Evolutionary conservation across 2,797 vertebrate genomes (phyloP), one percentile per base, ranked within the genome.

Genomic region (Todus mexicanus): DNA sequence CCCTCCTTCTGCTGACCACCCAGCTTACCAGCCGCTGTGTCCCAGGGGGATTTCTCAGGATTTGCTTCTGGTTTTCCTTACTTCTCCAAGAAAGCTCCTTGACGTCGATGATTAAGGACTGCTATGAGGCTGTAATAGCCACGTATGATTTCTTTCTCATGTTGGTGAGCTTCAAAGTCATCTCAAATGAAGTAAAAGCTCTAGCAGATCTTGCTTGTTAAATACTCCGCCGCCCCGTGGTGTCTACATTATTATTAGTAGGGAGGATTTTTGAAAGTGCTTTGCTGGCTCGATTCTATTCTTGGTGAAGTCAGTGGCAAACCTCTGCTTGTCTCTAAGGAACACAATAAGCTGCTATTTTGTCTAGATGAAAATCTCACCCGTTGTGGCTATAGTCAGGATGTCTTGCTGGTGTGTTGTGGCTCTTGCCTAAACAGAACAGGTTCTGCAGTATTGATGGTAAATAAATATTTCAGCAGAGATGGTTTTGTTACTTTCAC

Each of bases 201-300:
- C 6, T 2, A 64, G 45, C 29, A 57, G 31, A 31, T 29, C 60
- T 85, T 43, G 16, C 71, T 78, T 79, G 53, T 37, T 59, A 73
- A 72, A 37, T 14, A 25, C 47, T 48, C 27, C 0, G 3, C 54
- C 0, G 12, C n/a, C 56, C 66, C 1, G 0, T 45, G 80, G 70
- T 84, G 45, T 59, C 40, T 37, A 2, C 0, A 9, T 25, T 56
- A 1, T 59, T 77, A 53, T 48, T 42, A 81, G 40, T 4, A 50
- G 25, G 59, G 48, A 56, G n/a, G 40, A 29, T 6, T 81, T 82
- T 45, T 63, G 57, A 72, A 43, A 56, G n/a, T 0, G 1, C 47
- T 94, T 54, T 70, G n/a, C 43, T 61, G 81, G 60, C 57, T 92
- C 73, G 45, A 0, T 70, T 59, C 76, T 87, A 61, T 17, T 47